These are phyloP conservation scores for Gortyna flavago DNA, from an alignment of 2,888 invertebrate species.

Conservation along the genomic window DNA sequence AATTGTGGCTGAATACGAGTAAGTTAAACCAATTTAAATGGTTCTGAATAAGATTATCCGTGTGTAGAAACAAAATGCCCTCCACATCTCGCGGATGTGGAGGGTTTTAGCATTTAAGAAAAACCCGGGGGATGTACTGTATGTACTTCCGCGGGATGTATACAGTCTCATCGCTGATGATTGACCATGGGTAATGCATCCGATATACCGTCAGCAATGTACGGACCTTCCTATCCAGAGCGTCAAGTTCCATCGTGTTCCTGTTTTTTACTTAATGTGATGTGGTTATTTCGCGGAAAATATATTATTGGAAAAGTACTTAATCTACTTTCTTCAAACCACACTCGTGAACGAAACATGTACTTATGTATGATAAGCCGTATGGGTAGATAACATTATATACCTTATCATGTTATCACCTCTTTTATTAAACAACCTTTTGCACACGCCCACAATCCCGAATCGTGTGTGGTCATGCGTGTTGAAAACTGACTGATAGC, in stretches of 20 bases:
- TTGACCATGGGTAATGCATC: neutral
- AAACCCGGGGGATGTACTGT: too few relatives aligned
- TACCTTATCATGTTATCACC: neutral
- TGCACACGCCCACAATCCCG: neutral
- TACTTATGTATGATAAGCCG: neutral
- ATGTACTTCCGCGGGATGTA: too few relatives aligned
- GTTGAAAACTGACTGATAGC: neutral
- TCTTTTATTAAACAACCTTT: neutral
- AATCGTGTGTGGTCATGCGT: neutral
- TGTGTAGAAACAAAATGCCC: neutral
- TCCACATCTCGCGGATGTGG: too few relatives aligned
- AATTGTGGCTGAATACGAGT: constrained; percentile 41
- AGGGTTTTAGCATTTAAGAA: too few relatives aligned
- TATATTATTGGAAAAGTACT: neutral
- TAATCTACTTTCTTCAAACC: neutral
- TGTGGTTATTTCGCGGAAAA: neutral
- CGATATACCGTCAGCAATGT: neutral
- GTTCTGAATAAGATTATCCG: constrained; percentile 1
- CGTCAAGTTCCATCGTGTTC: neutral
- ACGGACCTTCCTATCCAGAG: neutral
- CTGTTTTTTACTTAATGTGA: neutral
- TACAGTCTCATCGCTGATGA: too few relatives aligned
- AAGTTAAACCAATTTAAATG: too few relatives aligned
- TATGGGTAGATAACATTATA: neutral
- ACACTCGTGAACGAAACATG: neutral